A percentile compares a stretch with the other conserved stretches of the same genome.
Conservation (phyloP, 2,797 vertebrate species). For the Hypotaenidia okinawae region DNA sequence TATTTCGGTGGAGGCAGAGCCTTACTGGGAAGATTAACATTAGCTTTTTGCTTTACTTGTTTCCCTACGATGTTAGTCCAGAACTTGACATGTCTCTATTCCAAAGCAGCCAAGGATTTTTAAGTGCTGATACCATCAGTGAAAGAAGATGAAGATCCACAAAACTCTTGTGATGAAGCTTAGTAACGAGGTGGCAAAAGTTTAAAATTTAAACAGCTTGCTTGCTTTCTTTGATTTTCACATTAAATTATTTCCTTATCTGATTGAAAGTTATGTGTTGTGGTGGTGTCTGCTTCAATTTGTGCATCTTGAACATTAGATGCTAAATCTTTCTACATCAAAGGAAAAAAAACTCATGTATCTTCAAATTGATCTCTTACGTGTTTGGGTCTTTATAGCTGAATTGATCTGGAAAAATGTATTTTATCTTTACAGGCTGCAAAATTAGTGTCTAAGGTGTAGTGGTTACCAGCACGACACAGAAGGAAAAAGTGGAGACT, state of each 20-base stretch:
- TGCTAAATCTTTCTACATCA: slow-evolving; percentile 24
- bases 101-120: slow-evolving; percentile 51
- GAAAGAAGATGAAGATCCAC: slow-evolving; percentile 61
- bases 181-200: slow-evolving; percentile 58
- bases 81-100: slow-evolving; percentile 43
- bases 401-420: background rate
- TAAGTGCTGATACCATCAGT: slow-evolving; percentile 67
- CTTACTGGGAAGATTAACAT: background rate
- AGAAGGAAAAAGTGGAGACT: background rate
- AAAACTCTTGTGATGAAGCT: slow-evolving; percentile 50
- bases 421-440: background rate
- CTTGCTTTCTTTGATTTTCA: slow-evolving; percentile 65
- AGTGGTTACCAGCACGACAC: background rate
- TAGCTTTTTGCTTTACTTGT: slow-evolving; percentile 13
- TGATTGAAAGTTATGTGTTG: background rate
- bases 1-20: slow-evolving; percentile 28
- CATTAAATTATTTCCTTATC: slow-evolving; percentile 44
- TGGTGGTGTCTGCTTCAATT: background rate
- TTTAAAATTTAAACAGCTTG: slow-evolving; percentile 65
- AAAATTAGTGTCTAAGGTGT: background rate
- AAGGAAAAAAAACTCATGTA: background rate
- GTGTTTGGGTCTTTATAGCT: background rate
- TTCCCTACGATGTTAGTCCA: slow-evolving; percentile 8
- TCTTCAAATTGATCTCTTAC: slow-evolving; percentile 30
- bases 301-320: slow-evolving; percentile 7